Evolutionary conservation across 2,113 vertebrate genomes (phyloP).

Genomic region (Gallinago paraguaiae): DNA sequence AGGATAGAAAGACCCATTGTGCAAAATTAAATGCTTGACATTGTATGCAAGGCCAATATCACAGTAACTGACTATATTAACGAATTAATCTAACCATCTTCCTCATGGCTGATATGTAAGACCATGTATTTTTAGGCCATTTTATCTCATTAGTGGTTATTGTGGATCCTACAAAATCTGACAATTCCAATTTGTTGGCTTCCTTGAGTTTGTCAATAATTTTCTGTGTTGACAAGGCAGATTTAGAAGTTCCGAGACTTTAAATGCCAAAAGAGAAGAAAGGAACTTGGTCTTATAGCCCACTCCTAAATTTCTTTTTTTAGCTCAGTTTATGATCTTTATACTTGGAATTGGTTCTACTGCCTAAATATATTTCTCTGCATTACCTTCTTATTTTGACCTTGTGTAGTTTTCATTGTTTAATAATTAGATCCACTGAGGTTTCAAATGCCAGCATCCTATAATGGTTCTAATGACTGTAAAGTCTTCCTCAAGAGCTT

Average conservation of each 20-base stretch:
- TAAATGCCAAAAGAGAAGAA: not conserved
- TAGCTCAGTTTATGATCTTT: not conserved
- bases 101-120: not conserved
- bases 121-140: not conserved
- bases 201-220: not conserved
- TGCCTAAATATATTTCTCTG: not conserved
- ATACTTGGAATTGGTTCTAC: not conserved
- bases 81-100: not conserved
- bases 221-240: not conserved
- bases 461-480: not conserved
- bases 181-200: not conserved
- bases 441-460: not conserved
- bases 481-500: not conserved
- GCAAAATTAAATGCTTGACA: not conserved
- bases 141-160: not conserved
- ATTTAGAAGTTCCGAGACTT: not conserved
- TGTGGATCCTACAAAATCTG: not conserved
- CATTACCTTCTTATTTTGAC: not conserved
- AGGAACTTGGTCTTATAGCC: not conserved
- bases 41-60: not conserved
- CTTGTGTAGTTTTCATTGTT: not conserved
- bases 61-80: not conserved
- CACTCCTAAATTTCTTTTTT: not conserved
- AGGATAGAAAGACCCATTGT: not conserved
- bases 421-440: constrained; percentile 24